Evolutionary conservation across 2,113 vertebrate species (phyloP).

Genomic region (Parus major): DNA sequence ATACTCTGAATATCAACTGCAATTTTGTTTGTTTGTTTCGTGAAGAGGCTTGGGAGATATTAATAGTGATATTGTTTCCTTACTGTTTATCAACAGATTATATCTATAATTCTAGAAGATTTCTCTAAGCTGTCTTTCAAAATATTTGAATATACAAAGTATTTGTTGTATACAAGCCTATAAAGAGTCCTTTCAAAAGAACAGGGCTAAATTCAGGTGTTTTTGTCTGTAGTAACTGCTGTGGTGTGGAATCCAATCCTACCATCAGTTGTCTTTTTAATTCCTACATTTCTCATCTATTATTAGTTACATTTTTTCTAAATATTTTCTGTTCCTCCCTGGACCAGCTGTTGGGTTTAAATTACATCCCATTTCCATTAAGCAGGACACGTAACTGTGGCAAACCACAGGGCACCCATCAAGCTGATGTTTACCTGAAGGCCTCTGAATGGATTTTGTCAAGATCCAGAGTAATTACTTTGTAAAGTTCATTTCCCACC

Average conservation of each 20-base stretch:
- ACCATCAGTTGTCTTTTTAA: not conserved
- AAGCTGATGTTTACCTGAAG: constrained; percentile 66
- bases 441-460: constrained; percentile 59
- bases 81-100: not conserved
- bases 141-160: not conserved
- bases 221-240: not conserved
- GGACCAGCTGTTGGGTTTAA: not conserved
- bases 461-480: constrained; percentile 76
- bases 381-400: not conserved
- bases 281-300: not conserved
- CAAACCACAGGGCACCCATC: constrained; percentile 11
- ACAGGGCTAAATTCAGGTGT: fast-evolving
- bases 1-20: not conserved
- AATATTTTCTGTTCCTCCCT: not conserved
- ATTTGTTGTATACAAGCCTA: not conserved
- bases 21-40: not conserved
- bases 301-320: not conserved
- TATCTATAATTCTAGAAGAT: not conserved
- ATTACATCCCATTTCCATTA: not conserved
- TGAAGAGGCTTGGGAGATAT: not conserved
- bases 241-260: not conserved
- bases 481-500: constrained; percentile 73
- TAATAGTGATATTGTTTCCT: not conserved
- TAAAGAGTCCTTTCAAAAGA: not conserved
- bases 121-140: not conserved